Percentiles rank a stretch among this genome's conserved stretches.
These are phyloP conservation scores for Empidonax alnorum DNA, from an alignment of 2,113 vertebrate species.

Conservation along the genomic window DNA sequence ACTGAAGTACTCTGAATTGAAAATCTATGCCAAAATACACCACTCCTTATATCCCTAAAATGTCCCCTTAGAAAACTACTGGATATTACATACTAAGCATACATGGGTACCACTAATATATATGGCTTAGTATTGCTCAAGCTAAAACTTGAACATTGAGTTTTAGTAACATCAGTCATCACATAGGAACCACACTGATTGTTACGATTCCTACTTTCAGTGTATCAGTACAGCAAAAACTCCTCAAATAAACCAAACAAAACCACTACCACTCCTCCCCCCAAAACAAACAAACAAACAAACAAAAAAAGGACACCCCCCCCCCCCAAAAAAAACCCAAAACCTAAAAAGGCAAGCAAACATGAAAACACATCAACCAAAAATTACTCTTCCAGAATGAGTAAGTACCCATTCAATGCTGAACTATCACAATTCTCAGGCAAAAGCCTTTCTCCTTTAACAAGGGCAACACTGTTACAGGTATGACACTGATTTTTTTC, in stretches of 20 bases:
- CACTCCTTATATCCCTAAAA: not conserved
- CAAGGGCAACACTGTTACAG: not conserved
- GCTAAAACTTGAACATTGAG: not conserved
- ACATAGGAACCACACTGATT: not conserved
- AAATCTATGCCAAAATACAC: not conserved
- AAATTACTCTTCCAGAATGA: not conserved
- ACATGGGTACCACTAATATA: not conserved
- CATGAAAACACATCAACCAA: not conserved
- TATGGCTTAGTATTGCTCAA: not conserved
- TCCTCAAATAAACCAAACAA: not conserved
- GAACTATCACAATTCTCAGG: not conserved
- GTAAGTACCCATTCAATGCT: not conserved
- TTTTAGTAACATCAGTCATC: not conserved
- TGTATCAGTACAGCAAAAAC: not conserved
- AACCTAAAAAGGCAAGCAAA: not conserved
- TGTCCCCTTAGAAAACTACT: not conserved
- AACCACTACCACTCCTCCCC: no score
- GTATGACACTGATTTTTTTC: not conserved
- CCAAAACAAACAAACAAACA: not conserved
- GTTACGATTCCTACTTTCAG: not conserved
- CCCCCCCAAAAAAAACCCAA: not conserved
- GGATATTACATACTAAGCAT: not conserved
- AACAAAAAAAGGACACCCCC: no score
- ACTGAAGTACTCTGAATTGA: not conserved
- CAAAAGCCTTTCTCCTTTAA: not conserved